A percentile compares a stretch with the other conserved stretches of the same genome.
phyloP scores from a whole-genome alignment of 37 sponge, comb jelly and placozoan species.

The Aphrocallistes beatrix region DNA sequence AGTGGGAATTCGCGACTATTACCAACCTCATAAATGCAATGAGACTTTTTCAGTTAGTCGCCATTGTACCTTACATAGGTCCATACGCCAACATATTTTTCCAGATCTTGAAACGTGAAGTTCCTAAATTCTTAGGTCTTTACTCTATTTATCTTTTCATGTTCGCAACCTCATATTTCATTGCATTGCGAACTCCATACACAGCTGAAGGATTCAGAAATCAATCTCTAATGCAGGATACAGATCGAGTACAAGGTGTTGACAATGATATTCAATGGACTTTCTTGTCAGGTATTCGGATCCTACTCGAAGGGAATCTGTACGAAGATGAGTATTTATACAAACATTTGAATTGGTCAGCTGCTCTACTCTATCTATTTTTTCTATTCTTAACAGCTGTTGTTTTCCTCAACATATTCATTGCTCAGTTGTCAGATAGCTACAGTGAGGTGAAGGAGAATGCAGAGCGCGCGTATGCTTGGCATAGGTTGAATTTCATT shows the following conservation, averaged over 20 bases:
- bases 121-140: background rate
- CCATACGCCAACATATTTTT: background rate
- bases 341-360: background rate
- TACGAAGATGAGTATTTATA: background rate
- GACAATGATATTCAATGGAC: background rate
- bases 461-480: background rate
- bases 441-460: background rate
- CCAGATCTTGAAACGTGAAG: background rate
- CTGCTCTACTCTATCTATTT: background rate
- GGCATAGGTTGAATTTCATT: background rate
- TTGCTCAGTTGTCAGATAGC: constrained; percentile 9
- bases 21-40: background rate
- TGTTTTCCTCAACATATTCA: background rate
- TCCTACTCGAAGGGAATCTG: background rate
- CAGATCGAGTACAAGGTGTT: background rate
- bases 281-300: background rate
- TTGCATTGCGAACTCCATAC: background rate
- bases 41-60: background rate
- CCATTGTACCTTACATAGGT: background rate
- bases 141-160: background rate
- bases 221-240: background rate
- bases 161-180: background rate
- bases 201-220: background rate
- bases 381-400: background rate
- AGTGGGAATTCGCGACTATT: background rate